Evolutionary conservation across 2,888 invertebrate species (phyloP).

Genomic region (Volucella inflata): DNA sequence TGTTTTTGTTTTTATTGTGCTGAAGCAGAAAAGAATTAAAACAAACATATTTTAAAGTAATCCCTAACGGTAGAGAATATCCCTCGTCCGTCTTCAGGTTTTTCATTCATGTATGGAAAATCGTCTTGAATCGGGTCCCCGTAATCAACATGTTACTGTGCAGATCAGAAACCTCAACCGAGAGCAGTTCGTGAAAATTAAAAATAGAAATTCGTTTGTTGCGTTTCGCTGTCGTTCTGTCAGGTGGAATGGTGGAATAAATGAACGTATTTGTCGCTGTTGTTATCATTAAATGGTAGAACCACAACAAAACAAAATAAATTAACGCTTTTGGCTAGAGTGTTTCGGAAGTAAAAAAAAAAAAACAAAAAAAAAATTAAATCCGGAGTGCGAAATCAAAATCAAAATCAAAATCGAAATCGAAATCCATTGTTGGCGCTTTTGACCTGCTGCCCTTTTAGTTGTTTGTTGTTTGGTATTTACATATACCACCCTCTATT

Average conservation of each 20-base stretch:
- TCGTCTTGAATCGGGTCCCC: background rate
- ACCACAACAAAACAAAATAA: conserved; percentile 13
- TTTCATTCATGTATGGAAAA: conserved; percentile 16
- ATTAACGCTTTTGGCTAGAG: conserved; percentile 17
- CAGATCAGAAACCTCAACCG: conserved; percentile 16
- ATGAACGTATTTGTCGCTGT: too few species aligned
- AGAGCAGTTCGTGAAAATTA: conserved; percentile 50
- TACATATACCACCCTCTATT: too few species aligned
- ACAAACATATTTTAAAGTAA: conserved; percentile 41
- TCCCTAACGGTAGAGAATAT: conserved; percentile 9
- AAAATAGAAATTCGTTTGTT: conserved; percentile 58
- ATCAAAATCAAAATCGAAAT: background rate
- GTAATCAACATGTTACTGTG: conserved; percentile 49
- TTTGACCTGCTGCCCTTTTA: conserved; percentile 65
- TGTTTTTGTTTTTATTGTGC: conserved; percentile 73
- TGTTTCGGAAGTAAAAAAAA: conserved; percentile 1
- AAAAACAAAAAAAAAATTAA: conserved; percentile 6
- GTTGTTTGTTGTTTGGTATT: conserved; percentile 28
- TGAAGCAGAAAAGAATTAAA: conserved; percentile 50
- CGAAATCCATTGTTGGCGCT: conserved; percentile 37
- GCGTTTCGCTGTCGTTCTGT: conserved; percentile 29
- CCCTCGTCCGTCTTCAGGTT: background rate
- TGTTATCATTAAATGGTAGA: too few species aligned
- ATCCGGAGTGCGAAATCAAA: background rate
- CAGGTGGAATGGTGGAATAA: background rate